Evolutionary conservation across 2,113 vertebrate species (phyloP).

Genomic region (Oryzias woworae): DNA sequence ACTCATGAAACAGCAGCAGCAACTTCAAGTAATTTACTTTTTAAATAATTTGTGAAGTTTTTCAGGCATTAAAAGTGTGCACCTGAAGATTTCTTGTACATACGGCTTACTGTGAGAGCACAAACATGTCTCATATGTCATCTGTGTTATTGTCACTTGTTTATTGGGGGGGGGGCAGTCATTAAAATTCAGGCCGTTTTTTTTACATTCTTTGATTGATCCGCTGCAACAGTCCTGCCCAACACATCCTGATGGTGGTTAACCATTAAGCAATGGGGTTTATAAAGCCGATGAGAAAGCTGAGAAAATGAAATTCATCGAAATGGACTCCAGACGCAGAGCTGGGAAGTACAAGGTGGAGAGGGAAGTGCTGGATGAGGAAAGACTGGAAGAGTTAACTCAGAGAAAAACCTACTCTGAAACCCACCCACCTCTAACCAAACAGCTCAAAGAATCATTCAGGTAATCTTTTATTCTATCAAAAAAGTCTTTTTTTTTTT

Average conservation of each 20-base stretch:
- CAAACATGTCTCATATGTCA: slow-evolving; percentile 40
- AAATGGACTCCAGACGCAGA: slow-evolving; percentile 50
- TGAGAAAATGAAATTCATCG: slow-evolving; percentile 8
- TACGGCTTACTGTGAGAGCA: not conserved
- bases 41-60: not conserved
- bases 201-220: slow-evolving; percentile 20
- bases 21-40: not conserved
- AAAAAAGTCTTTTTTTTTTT: not conserved
- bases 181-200: slow-evolving; percentile 1
- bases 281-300: slow-evolving; percentile 16
- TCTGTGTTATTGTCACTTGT: slow-evolving; percentile 49
- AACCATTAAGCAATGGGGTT: slow-evolving; percentile 55
- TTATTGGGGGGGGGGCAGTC: not conserved
- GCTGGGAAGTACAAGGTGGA: slow-evolving; percentile 63
- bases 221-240: slow-evolving; percentile 15
- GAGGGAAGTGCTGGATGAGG: slow-evolving; percentile 80
- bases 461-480: slow-evolving; percentile 55
- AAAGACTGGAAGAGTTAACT: slow-evolving; percentile 81
- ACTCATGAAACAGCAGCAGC: not conserved
- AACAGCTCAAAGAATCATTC: slow-evolving; percentile 62
- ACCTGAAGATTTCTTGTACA: not conserved
- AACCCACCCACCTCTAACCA: slow-evolving; percentile 34
- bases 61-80: not conserved
- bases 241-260: slow-evolving; percentile 46
- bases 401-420: slow-evolving; percentile 64